Evolutionary conservation across 2,113 vertebrate species (phyloP), one percentile per base, ranked within the genome.

Genomic region (Anseranas semipalmata): DNA sequence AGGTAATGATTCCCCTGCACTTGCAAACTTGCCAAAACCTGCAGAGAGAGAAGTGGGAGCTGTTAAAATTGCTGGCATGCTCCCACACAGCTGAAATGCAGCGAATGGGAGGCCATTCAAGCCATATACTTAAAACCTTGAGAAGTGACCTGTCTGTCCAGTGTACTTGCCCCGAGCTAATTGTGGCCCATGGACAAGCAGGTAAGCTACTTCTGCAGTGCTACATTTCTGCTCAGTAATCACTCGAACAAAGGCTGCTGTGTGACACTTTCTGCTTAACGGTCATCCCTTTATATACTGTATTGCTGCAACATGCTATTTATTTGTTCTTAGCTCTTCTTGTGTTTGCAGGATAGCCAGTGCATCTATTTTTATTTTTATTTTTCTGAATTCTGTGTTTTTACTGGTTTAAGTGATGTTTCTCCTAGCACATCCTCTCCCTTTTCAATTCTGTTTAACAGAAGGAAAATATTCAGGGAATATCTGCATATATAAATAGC

Each of bases 211-310:
- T 48, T 19, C 13, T 39, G 76, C 45, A 14, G 50, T 1, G 7
- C 25, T 20, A 2, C 15, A 16, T 53, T 39, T n/a, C 81, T 71
- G 70, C 71, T 60, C 30, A 21, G 28, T 5, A 33, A 33, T 10
- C 4, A 6, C 56, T 16, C 4, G 14, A 45, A 8, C n/a, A 43
- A 24, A 7, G 53, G 53, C 52, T 77, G 76, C 65, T 43, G 15
- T 4, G 52, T 32, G 82, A 43, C 15, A 24, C 21, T 35, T 73
- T 27, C 39, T 46, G 59, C 66, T 41, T 37, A 4, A 5, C 10
- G 76, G n/a, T 4, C 6, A 16, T 30, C 5, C 4, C 45, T 28
- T 62, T 15, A 3, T 20, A 2, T 1, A 13, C 43, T 9, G 11
- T 13, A 37, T 39, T 27, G 30, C 39, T 76, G 0, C 46, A n/a